Percentiles rank a stretch among this genome's conserved stretches.
Conservation (phyloP, 1,140 invertebrate species). For the Platorchestia sp. region DNA sequence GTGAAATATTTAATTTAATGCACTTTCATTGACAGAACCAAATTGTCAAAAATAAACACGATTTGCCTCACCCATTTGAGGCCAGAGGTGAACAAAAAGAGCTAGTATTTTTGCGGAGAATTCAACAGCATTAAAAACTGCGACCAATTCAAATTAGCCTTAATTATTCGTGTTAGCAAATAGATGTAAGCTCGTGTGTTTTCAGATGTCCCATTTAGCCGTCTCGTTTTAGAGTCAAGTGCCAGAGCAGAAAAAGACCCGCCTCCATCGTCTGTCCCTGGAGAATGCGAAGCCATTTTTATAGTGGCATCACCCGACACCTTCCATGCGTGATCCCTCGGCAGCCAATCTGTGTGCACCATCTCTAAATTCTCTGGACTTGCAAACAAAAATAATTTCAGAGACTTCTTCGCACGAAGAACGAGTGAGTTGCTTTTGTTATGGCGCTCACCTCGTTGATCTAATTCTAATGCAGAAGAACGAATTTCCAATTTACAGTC, state of each 20-base stretch:
- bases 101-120: not conserved
- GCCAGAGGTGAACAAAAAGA: not conserved
- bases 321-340: slow-evolving; percentile 27
- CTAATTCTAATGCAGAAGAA: not conserved
- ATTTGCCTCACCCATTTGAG: not conserved
- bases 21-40: not conserved
- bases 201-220: not conserved
- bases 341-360: slow-evolving; percentile 2
- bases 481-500: not conserved
- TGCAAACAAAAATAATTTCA: slow-evolving; percentile 23
- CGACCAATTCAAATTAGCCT: not conserved
- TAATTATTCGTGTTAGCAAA: not conserved
- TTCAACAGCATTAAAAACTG: not conserved
- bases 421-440: not conserved
- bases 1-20: not conserved
- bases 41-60: not conserved
- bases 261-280: not conserved
- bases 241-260: not conserved
- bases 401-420: not conserved
- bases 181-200: not conserved
- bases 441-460: not conserved
- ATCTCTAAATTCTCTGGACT: slow-evolving; percentile 27
- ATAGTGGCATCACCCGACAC: slow-evolving; percentile 16
- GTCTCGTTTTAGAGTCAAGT: not conserved
- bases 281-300: slow-evolving; percentile 9